Evolutionary conservation across 2,113 vertebrate genomes (phyloP).

Genomic region (Pangasianodon hypophthalmus): DNA sequence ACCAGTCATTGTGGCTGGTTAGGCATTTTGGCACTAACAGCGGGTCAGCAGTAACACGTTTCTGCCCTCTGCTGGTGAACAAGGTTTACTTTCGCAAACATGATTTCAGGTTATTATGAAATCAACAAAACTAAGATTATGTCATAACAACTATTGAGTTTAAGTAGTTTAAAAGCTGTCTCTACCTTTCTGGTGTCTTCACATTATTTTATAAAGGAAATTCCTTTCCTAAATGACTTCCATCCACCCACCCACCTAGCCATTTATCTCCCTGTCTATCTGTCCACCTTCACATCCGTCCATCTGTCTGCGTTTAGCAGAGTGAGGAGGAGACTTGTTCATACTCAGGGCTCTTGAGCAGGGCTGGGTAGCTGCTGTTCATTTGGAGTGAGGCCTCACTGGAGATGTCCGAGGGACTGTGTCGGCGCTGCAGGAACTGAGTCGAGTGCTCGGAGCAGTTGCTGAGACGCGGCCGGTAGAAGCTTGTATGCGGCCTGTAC

Average conservation of each 20-base stretch:
- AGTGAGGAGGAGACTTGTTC: slow-evolving; percentile 89
- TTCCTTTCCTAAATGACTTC: neutral
- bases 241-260: neutral
- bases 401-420: slow-evolving; percentile 87
- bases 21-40: neutral
- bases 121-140: too few relatives aligned
- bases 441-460: slow-evolving; percentile 91
- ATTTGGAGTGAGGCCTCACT: slow-evolving; percentile 87
- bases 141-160: neutral
- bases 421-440: slow-evolving; percentile 87
- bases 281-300: neutral
- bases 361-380: slow-evolving; percentile 84
- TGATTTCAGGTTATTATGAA: neutral
- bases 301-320: slow-evolving; percentile 72
- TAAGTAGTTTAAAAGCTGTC: neutral
- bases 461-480: slow-evolving; percentile 87
- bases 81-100: neutral
- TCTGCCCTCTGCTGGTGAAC: slow-evolving; percentile 32
- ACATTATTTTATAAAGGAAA: neutral
- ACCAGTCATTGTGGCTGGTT: neutral
- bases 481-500: slow-evolving; percentile 83
- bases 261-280: neutral
- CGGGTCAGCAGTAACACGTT: neutral
- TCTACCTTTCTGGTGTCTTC: neutral
- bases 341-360: slow-evolving; percentile 89